Evolutionary conservation across 2,888 invertebrate species (phyloP).

Genomic region (Hyalella azteca): DNA sequence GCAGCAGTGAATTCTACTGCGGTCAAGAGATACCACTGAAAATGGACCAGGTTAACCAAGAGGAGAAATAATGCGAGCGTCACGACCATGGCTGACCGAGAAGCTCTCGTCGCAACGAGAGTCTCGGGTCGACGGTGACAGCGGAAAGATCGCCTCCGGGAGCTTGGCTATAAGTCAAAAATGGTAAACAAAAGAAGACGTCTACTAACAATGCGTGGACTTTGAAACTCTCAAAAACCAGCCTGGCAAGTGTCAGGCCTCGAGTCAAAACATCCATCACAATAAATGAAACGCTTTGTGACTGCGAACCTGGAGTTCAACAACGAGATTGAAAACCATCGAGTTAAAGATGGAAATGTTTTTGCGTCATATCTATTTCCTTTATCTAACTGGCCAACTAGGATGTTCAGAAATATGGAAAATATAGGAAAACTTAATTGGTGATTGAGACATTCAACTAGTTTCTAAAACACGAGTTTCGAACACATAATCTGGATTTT

Average conservation of each 20-base stretch:
- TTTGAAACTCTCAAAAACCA: slow-evolving; percentile 9
- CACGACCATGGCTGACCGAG: background rate
- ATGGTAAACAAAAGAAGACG: slow-evolving; percentile 32
- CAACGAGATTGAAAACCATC: no score
- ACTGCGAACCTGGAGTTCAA: background rate
- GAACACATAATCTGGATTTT: no score
- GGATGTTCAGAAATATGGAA: no score
- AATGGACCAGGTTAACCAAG: background rate
- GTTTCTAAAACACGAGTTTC: no score
- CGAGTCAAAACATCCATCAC: background rate
- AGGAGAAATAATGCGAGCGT: background rate
- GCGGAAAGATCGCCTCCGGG: background rate
- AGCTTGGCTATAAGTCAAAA: slow-evolving; percentile 22
- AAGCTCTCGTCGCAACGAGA: background rate
- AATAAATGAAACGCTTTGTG: background rate
- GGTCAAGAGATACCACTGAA: no score
- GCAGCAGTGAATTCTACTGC: no score
- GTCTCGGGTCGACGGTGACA: background rate
- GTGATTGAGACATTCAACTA: no score
- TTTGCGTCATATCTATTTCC: no score
- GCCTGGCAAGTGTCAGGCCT: slow-evolving; percentile 8
- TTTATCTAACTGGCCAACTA: no score
- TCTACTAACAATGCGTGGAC: slow-evolving; percentile 11
- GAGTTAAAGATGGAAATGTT: no score
- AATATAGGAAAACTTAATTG: no score